Percentiles rank a stretch among this genome's conserved stretches.
Evolutionary conservation across 2,888 invertebrate species (phyloP).

Genomic region (Chromoteleia sp.): DNA sequence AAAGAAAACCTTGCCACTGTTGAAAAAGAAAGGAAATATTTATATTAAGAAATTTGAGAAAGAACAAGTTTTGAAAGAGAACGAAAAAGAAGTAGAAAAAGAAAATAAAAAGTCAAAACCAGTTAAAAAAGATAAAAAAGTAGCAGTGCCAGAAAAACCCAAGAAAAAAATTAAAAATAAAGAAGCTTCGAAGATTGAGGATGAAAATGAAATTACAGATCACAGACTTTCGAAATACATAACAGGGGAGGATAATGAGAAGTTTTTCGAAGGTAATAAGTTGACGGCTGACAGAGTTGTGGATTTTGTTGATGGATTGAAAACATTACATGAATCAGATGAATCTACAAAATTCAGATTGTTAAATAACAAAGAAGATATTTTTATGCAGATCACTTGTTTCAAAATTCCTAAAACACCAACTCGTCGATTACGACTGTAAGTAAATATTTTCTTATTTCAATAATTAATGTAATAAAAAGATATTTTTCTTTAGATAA

Average conservation of each 20-base stretch:
- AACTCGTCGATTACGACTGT: constrained; percentile 88
- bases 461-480: no score
- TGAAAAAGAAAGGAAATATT: constrained; percentile 62
- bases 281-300: constrained; percentile 11
- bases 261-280: constrained; percentile 38
- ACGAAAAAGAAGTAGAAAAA: constrained; percentile 24
- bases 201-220: constrained; percentile 19
- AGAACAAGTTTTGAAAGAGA: constrained; percentile 78
- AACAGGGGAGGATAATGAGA: constrained; percentile 13
- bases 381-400: constrained; percentile 87
- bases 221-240: constrained; percentile 28
- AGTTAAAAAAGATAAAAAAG: constrained; percentile 74
- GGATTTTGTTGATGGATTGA: constrained; percentile 37
- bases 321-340: constrained; percentile 5
- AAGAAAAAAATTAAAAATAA: constrained; percentile 29
- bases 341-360: constrained; percentile 79
- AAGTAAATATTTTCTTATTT: constrained; percentile 85
- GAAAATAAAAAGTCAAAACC: constrained; percentile 16
- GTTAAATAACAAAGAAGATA: constrained; percentile 86
- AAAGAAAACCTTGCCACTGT: constrained; percentile 8
- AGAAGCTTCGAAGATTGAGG: background rate
- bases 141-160: constrained; percentile 72
- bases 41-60: constrained; percentile 78
- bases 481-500: no score
- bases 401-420: constrained; percentile 88